Evolutionary conservation across 2,888 invertebrate genomes (phyloP).

Genomic region (Netelia fuscicornis): DNA sequence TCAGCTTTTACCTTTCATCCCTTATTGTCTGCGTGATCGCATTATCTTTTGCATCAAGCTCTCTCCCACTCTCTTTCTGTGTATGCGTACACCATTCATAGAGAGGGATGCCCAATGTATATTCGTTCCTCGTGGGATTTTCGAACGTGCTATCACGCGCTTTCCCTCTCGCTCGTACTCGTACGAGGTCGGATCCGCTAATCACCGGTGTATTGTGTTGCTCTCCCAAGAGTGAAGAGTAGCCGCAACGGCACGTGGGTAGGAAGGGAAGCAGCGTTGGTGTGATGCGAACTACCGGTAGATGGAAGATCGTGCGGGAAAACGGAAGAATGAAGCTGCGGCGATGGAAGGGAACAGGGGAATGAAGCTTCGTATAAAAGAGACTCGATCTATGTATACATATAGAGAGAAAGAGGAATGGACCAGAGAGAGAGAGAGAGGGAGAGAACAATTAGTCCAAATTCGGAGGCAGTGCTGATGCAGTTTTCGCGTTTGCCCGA

Average conservation of each 20-base stretch:
- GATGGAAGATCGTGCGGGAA: constrained; percentile 60
- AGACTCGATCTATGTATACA: constrained; percentile 17
- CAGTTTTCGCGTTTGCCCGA: constrained; percentile 80
- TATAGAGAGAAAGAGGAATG: constrained; percentile 14
- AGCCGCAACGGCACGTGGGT: constrained; percentile 34
- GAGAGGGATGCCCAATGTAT: constrained; percentile 9
- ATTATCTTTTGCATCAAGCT: constrained; percentile 33
- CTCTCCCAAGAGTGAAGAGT: constrained; percentile 60
- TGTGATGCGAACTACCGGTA: constrained; percentile 28
- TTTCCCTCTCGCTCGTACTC: background rate
- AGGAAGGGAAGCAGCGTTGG: constrained; percentile 25
- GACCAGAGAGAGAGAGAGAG: constrained; percentile 64
- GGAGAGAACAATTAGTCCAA: constrained; percentile 78
- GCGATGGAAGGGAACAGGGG: constrained; percentile 40
- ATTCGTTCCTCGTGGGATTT: constrained; percentile 44
- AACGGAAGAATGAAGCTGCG: constrained; percentile 46
- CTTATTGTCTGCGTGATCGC: constrained; percentile 32
- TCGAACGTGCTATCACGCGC: constrained; percentile 25
- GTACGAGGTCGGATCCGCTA: constrained; percentile 59
- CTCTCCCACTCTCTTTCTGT: background rate
- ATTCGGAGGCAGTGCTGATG: constrained; percentile 77
- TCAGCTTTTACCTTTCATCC: background rate
- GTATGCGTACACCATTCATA: background rate
- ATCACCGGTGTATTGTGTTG: constrained; percentile 70
- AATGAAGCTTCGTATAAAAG: constrained; percentile 49